A percentile compares a stretch with the other conserved stretches of the same genome.
These are phyloP conservation scores for Protosalanx chinensis DNA, from an alignment of 2,797 vertebrate species.

Conservation along the genomic window DNA sequence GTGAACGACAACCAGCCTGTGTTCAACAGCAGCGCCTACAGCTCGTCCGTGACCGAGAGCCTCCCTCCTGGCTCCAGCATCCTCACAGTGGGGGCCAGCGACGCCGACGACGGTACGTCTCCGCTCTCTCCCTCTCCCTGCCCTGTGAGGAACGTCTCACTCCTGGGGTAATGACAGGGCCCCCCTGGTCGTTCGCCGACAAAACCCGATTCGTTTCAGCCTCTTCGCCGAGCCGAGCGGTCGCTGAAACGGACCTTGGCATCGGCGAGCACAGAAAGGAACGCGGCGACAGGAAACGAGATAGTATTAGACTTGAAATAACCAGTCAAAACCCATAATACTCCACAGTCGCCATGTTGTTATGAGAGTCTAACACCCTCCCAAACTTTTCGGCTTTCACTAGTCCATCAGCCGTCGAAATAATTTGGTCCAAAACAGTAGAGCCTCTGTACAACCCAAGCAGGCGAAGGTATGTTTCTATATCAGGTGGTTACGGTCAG, in stretches of 20 bases:
- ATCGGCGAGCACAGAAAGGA: not conserved
- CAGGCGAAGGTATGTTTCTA: constrained; percentile 33
- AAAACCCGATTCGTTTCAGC: not conserved
- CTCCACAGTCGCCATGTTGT: constrained; percentile 48
- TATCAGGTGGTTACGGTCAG: constrained; percentile 55
- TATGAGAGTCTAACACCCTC: constrained; percentile 46
- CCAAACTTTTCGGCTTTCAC: constrained; percentile 36
- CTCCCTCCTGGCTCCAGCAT: constrained; percentile 78
- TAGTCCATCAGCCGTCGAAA: constrained; percentile 21
- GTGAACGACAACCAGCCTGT: constrained; percentile 88
- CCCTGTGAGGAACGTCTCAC: not conserved
- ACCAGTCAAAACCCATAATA: constrained; percentile 11
- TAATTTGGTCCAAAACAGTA: constrained; percentile 39
- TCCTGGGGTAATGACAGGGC: not conserved
- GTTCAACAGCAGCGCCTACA: constrained; percentile 80
- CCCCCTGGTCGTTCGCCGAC: not conserved
- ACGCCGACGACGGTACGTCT: constrained; percentile 86
- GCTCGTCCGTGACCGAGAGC: constrained; percentile 85
- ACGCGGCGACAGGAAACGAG: not conserved
- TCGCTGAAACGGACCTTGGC: too few species aligned
- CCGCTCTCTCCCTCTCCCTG: not conserved
- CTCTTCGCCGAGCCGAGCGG: not conserved
- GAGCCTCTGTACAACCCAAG: constrained; percentile 44
- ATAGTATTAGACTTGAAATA: not conserved
- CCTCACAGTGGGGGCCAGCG: constrained; percentile 79